Percentiles rank a stretch among this genome's conserved stretches.
Conservation (phyloP, 2,797 vertebrate species). For the Masticophis lateralis region DNA sequence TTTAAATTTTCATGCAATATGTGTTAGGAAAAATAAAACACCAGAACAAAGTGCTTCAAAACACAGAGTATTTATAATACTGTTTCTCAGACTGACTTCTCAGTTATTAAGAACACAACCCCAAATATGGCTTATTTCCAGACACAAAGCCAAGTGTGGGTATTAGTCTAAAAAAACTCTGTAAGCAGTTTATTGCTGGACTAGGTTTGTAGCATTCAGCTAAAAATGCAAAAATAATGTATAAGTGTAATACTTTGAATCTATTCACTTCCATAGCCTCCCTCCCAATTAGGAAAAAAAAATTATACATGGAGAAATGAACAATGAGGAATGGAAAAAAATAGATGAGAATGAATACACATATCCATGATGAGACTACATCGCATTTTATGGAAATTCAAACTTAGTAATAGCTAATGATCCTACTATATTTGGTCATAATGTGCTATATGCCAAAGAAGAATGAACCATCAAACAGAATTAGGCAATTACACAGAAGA, state of each 20-base stretch:
- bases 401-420: background rate
- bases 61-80: slow-evolving; percentile 42
- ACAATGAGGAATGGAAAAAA: slow-evolving; percentile 12
- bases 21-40: slow-evolving; percentile 57
- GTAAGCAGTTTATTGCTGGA: slow-evolving; percentile 20
- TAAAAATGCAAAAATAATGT: background rate
- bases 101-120: slow-evolving; percentile 41
- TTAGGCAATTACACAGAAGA: background rate
- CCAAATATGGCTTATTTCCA: slow-evolving; percentile 45
- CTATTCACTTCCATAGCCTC: slow-evolving; percentile 21
- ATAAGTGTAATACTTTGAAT: background rate
- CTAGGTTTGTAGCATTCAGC: background rate
- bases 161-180: slow-evolving; percentile 35
- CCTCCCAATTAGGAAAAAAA: background rate
- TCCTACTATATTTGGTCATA: background rate
- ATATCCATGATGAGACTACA: background rate
- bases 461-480: background rate
- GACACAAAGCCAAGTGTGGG: slow-evolving; percentile 34
- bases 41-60: slow-evolving; percentile 58
- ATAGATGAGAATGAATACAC: slow-evolving; percentile 5
- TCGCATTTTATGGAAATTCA: background rate
- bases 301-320: background rate
- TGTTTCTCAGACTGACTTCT: slow-evolving; percentile 58
- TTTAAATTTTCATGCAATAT: slow-evolving; percentile 43
- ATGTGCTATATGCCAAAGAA: background rate